Evolutionary conservation across 92 coral and sea anemone species (phyloP), one percentile per base, ranked within the genome.

Genomic region (Umimayanthus chanpuru): DNA sequence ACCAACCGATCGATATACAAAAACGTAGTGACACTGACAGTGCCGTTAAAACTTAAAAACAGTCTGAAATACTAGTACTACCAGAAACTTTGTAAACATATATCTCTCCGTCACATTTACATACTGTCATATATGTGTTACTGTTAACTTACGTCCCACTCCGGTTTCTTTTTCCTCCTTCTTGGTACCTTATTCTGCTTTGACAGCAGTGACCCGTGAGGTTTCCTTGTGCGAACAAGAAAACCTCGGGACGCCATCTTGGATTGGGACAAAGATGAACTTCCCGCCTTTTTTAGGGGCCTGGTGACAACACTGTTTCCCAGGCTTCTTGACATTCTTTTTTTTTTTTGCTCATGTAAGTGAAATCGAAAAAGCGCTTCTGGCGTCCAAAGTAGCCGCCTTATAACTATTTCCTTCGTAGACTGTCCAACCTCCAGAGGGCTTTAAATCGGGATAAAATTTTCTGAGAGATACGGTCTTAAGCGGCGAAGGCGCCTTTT

Each of bases 171-270:
- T 88, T 96, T 95, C 87, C 87, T 96, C 53, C 93, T 91, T 77
- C 67, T 94, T 1, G 85, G 12, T 7, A 92, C 32, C 81, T 92
- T 93, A 32, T 43, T 68, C 76, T 92, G 94, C 79, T 92, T 96
- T 44, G 83, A 76, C n/a, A 90, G 77, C 12, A 82, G 73, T n/a
- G 88, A 89, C 29, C 89, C 89, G 50, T 85, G 89, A 73, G 95
- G 84, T 88, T 87, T 93, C 76, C 92, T 92, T 80, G 96, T 83
- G 39, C 94, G 95, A 30, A 94, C 90, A 55, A 93, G 95, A 86
- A 93, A 95, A 77, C 97, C 95, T 80, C 94, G 91, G 32, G 98
- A 83, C 92, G 98, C 98, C 98, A 96, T 96, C 72, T 93, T 94
- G 88, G 89, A 90, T 93, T 91, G 93, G 38, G 30, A 80, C 10